Conservation (phyloP, 2,888 invertebrate species). For the Pandemis corylana region DNA sequence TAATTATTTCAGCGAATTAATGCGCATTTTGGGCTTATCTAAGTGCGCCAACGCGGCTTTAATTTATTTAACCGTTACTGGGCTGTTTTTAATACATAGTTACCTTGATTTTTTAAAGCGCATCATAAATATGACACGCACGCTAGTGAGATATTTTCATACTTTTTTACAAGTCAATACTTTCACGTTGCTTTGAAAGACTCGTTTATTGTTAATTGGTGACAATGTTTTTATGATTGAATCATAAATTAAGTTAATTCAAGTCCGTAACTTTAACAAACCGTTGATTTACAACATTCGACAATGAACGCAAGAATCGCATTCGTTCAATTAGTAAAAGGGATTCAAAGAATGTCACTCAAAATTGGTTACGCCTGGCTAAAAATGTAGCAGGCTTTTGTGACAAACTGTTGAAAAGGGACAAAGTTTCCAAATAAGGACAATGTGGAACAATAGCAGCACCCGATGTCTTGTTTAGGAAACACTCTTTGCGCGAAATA, state of each 20-base stretch:
- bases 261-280: constrained; percentile 1
- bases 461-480: constrained; percentile 77
- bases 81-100: background rate
- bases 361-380: constrained; percentile 60
- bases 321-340: constrained; percentile 52
- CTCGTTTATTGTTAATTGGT: constrained; percentile 1
- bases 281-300: constrained; percentile 35
- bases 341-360: constrained; percentile 64
- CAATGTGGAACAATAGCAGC: constrained; percentile 62
- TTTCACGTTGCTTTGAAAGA: background rate
- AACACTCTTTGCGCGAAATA: constrained; percentile 65
- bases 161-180: background rate
- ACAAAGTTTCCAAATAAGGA: constrained; percentile 50
- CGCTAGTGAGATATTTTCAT: too few species aligned
- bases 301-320: constrained; percentile 48
- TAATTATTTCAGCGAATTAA: constrained; percentile 31
- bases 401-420: constrained; percentile 47
- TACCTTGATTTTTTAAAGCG: background rate
- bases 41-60: background rate
- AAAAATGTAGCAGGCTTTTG: constrained; percentile 60
- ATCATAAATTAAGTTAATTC: constrained; percentile 20
- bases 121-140: too few species aligned
- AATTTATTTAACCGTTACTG: constrained; percentile 31
- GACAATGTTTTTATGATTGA: constrained; percentile 20
- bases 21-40: constrained; percentile 25